A percentile compares a stretch with the other conserved stretches of the same genome.
Evolutionary conservation across 2,888 invertebrate species (phyloP).

Genomic region (Saturnia japonica): DNA sequence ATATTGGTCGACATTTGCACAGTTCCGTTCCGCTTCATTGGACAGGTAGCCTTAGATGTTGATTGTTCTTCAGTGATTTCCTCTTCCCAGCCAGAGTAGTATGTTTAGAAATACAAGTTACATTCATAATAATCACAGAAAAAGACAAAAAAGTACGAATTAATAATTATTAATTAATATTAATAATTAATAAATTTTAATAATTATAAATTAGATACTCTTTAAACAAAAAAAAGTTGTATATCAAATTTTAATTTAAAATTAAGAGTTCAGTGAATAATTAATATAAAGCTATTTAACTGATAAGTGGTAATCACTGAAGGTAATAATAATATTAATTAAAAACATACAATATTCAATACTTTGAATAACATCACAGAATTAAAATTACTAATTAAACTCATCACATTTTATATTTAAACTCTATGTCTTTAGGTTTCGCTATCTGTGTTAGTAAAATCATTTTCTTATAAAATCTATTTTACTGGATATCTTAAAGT

Average conservation of each 20-base stretch:
- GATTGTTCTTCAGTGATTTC: neutral
- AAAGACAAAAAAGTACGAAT: too few species aligned
- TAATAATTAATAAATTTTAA: too few species aligned
- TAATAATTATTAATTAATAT: too few species aligned
- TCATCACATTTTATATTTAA: neutral
- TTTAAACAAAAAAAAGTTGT: too few species aligned
- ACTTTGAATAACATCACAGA: neutral
- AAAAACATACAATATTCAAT: neutral
- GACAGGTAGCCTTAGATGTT: neutral
- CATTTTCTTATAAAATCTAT: neutral
- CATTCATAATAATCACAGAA: too few species aligned
- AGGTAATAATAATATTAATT: neutral
- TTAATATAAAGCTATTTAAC: neutral
- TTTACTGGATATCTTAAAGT: neutral
- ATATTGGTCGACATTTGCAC: too few species aligned
- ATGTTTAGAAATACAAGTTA: too few species aligned
- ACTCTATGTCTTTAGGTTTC: neutral
- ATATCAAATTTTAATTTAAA: too few species aligned
- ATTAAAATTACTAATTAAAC: neutral
- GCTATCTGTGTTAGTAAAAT: neutral
- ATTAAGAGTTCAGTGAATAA: neutral
- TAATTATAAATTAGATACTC: too few species aligned
- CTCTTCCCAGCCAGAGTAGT: neutral
- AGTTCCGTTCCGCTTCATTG: too few species aligned
- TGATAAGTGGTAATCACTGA: slow-evolving; percentile 9